Evolutionary conservation across 2,888 invertebrate genomes (phyloP).

Genomic region (Fabriciana adippe): DNA sequence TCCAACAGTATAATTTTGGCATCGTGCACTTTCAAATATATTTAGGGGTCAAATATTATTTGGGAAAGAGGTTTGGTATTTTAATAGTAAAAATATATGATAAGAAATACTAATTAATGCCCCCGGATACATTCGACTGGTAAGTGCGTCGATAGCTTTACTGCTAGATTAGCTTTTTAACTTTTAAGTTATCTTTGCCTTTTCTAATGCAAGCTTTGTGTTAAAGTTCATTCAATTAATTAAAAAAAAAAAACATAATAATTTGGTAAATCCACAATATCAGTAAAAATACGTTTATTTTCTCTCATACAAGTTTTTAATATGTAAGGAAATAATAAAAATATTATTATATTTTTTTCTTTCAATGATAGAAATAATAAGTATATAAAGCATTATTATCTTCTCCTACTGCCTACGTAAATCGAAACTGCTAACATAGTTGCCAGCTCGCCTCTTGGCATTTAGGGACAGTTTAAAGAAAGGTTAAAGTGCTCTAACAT

Average conservation of each 20-base stretch:
- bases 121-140: no score
- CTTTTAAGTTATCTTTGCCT: no score
- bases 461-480: conserved; percentile 21
- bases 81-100: no score
- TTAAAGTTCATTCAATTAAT: not conserved
- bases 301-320: not conserved
- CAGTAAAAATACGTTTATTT: no score
- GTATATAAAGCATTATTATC: not conserved
- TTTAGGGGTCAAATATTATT: no score
- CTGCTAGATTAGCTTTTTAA: no score
- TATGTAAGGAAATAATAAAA: not conserved
- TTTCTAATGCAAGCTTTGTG: no score
- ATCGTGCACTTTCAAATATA: no score
- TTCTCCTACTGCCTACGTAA: conserved; percentile 3
- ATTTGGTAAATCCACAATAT: no score
- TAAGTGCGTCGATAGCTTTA: no score
- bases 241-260: not conserved
- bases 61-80: not conserved
- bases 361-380: not conserved
- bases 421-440: not conserved
- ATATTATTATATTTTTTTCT: not conserved
- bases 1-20: no score
- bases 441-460: conserved; percentile 13
- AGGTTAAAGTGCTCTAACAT: conserved; percentile 24
- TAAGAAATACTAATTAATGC: no score